phyloP scores from a whole-genome alignment of 2,113 vertebrate species.

The Rhea americana region DNA sequence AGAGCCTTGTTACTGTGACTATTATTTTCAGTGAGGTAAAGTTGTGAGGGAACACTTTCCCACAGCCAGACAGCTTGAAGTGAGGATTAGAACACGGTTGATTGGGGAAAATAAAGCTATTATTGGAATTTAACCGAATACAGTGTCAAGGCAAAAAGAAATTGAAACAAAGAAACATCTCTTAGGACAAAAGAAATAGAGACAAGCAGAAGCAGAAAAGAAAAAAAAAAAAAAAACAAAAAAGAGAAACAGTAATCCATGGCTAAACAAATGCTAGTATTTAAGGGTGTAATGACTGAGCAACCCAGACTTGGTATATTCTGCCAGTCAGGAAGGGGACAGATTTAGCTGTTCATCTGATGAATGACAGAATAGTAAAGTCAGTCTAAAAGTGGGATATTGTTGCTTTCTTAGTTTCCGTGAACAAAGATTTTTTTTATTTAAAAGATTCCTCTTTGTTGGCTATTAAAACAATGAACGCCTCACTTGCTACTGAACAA shows the following conservation, averaged over 20 bases:
- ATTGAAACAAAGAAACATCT: background rate
- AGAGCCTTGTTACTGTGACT: background rate
- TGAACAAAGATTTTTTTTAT: slow-evolving; percentile 15
- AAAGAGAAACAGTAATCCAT: background rate
- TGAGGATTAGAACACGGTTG: background rate
- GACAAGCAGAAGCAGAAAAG: background rate
- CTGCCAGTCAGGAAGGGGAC: background rate
- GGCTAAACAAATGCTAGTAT: background rate
- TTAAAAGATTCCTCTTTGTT: slow-evolving; percentile 17
- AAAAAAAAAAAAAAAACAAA: background rate
- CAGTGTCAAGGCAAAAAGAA: background rate
- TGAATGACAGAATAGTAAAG: background rate
- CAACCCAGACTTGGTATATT: background rate
- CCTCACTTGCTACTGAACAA: slow-evolving; percentile 24
- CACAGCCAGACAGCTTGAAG: background rate
- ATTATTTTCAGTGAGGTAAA: background rate
- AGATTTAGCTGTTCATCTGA: background rate
- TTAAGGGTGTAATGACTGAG: background rate
- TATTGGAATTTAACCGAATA: background rate
- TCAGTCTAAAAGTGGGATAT: background rate
- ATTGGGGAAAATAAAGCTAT: background rate
- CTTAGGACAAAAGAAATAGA: background rate
- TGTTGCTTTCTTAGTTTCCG: slow-evolving; percentile 6
- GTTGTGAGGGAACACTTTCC: background rate
- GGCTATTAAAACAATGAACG: background rate